These are phyloP conservation scores for Reinhardtius hippoglossoides DNA, from an alignment of 2,113 vertebrate species.

Conservation along the genomic window DNA sequence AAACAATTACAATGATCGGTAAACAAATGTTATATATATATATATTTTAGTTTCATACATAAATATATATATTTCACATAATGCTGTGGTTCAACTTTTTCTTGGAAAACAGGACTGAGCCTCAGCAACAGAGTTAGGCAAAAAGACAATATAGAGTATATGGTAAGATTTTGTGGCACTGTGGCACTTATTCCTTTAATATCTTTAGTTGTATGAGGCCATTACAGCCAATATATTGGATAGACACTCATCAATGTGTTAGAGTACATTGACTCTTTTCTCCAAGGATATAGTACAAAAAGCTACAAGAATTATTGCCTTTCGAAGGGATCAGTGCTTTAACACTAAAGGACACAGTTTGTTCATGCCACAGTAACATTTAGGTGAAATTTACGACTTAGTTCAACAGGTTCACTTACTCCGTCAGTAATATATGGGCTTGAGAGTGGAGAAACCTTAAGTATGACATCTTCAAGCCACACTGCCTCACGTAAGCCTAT, in stretches of 20 bases:
- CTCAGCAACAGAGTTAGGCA: background rate
- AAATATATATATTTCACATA: background rate
- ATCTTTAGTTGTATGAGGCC: background rate
- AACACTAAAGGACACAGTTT: background rate
- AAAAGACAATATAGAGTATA: background rate
- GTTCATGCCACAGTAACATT: background rate
- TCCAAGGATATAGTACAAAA: too few relatives aligned
- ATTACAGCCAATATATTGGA: background rate
- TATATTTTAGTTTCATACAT: background rate
- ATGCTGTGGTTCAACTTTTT: background rate
- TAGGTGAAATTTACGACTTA: background rate
- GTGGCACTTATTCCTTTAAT: background rate
- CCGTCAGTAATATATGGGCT: background rate
- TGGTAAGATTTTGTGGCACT: background rate
- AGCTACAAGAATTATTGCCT: background rate
- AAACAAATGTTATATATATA: background rate
- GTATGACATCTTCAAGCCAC: background rate
- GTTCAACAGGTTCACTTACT: background rate
- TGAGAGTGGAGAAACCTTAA: background rate
- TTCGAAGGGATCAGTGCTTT: background rate
- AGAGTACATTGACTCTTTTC: background rate
- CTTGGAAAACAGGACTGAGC: background rate
- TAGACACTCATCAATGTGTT: background rate
- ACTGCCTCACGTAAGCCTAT: background rate
- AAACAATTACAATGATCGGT: background rate